These are phyloP conservation scores for Sebastes nivosus DNA, from an alignment of 2,797 vertebrate genomes.

Conservation along the genomic window DNA sequence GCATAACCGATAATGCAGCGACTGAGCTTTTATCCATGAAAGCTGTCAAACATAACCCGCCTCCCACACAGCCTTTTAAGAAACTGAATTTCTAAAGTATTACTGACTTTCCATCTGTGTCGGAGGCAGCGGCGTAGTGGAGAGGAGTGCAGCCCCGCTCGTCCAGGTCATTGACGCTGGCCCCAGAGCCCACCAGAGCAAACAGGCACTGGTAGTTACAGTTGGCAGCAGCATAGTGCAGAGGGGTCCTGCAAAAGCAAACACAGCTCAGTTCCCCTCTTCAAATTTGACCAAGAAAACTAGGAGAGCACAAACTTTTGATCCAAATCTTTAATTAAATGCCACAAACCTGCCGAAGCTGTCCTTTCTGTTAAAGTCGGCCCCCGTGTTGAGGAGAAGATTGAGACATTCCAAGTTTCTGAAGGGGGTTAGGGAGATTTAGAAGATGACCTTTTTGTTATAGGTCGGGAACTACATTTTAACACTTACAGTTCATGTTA, in stretches of 20 bases:
- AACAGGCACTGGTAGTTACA: slow-evolving; percentile 99
- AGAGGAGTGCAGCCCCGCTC: slow-evolving; percentile 95
- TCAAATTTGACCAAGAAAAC: slow-evolving; percentile 14
- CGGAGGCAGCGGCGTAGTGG: slow-evolving; percentile 96
- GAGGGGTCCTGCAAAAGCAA: slow-evolving; percentile 87
- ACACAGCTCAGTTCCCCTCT: slow-evolving; percentile 32
- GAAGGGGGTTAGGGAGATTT: slow-evolving; percentile 42
- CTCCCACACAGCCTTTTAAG: slow-evolving; percentile 9
- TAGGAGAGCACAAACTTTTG: neutral
- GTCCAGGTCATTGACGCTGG: slow-evolving; percentile 96
- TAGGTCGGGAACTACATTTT: neutral
- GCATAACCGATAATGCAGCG: neutral
- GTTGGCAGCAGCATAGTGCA: slow-evolving; percentile 98
- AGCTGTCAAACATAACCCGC: neutral
- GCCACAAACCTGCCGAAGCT: slow-evolving; percentile 92
- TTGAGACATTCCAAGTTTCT: slow-evolving; percentile 99
- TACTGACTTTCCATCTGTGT: slow-evolving; percentile 97
- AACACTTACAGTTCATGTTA: neutral
- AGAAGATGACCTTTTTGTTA: neutral
- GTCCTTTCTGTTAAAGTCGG: slow-evolving; percentile 98
- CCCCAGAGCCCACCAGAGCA: slow-evolving; percentile 98
- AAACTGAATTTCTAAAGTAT: neutral
- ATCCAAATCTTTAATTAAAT: slow-evolving; percentile 4
- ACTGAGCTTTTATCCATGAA: slow-evolving; percentile 4
- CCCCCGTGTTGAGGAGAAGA: slow-evolving; percentile 95